Conservation (phyloP, 1,140 invertebrate species). For the Euborellia annulipes region DNA sequence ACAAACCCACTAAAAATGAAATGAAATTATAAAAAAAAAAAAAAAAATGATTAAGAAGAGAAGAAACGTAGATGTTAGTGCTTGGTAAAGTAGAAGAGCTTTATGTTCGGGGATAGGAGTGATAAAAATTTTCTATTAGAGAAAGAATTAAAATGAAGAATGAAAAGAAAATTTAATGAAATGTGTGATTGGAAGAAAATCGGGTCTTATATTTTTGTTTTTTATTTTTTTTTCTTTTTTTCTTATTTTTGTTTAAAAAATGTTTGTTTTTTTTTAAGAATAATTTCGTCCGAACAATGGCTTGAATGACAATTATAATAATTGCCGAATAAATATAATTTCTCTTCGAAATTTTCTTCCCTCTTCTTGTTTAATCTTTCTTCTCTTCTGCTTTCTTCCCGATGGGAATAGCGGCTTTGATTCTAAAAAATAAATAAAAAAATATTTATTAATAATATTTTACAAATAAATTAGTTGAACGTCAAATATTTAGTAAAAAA, state of each 20-base stretch:
- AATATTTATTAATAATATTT: slow-evolving; percentile 5
- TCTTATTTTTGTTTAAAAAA: too few relatives aligned
- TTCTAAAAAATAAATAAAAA: slow-evolving; percentile 40
- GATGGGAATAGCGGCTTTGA: slow-evolving; percentile 78
- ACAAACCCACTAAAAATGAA: too few relatives aligned
- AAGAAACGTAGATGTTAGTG: too few relatives aligned
- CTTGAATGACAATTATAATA: not conserved
- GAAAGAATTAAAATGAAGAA: too few relatives aligned
- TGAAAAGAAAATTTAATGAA: not conserved
- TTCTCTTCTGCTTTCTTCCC: slow-evolving; percentile 66
- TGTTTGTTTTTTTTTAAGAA: too few relatives aligned
- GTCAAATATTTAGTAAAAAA: not conserved
- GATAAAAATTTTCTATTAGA: too few relatives aligned
- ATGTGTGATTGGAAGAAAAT: slow-evolving; percentile 5
- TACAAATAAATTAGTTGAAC: not conserved
- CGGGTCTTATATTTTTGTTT: too few relatives aligned
- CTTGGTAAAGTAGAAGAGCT: too few relatives aligned
- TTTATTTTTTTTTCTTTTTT: too few relatives aligned
- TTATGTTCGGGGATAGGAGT: too few relatives aligned
- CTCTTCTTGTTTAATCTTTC: slow-evolving; percentile 56
- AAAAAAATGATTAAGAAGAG: too few relatives aligned
- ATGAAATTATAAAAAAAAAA: too few relatives aligned
- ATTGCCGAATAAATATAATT: slow-evolving; percentile 1
- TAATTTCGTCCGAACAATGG: not conserved
- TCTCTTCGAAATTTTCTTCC: not conserved